Conservation (phyloP, 2,797 vertebrate species). For the Prunella strophiata region DNA sequence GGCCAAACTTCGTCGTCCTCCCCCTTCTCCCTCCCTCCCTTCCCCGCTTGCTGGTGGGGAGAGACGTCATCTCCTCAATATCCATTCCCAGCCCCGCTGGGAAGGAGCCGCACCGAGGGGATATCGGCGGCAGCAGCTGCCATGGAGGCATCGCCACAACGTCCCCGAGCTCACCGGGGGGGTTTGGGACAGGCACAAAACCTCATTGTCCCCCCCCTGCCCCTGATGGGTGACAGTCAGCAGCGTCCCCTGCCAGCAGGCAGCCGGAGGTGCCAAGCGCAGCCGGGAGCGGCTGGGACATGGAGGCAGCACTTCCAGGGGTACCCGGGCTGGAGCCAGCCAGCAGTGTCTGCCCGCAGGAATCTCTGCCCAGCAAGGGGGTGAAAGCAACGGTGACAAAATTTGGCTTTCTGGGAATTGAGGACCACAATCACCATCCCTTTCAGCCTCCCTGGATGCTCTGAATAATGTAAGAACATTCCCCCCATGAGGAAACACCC, state of each 20-base stretch:
- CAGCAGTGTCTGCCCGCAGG: accelerated
- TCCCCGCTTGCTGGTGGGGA: not conserved
- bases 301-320: accelerated
- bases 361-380: not conserved
- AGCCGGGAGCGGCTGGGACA: not conserved
- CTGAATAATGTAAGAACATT: accelerated
- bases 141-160: accelerated
- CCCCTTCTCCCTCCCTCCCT: not conserved
- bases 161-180: not conserved
- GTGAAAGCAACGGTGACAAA: accelerated
- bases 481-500: accelerated
- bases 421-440: accelerated
- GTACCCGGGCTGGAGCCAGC: not conserved
- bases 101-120: not conserved
- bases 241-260: not conserved
- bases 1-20: constrained; percentile 51
- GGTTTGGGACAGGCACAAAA: not conserved
- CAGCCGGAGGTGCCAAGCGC: not conserved
- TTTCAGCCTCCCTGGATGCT: not conserved
- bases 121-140: not conserved
- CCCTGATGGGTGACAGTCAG: accelerated
- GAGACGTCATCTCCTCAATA: constrained; percentile 64
- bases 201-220: not conserved
- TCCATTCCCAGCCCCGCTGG: constrained; percentile 55
- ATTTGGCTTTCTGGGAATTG: accelerated